These are phyloP conservation scores for Gryllus longicercus DNA, from an alignment of 2,888 invertebrate genomes.

Conservation along the genomic window DNA sequence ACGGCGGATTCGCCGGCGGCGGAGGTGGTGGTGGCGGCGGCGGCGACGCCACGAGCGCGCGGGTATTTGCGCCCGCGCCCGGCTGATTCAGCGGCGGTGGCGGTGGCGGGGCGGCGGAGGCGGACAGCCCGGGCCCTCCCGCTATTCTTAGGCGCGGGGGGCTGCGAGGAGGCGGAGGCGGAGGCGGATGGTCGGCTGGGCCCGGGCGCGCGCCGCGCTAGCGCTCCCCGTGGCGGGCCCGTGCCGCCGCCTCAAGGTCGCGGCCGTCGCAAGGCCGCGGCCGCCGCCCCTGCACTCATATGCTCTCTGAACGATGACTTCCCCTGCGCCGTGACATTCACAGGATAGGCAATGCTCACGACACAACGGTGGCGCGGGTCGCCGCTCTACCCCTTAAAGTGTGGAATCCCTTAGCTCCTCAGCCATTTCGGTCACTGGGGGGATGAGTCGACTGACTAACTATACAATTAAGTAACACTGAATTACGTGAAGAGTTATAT, in stretches of 20 bases:
- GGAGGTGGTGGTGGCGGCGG: not conserved
- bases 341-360: not conserved
- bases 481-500: no score
- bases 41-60: not conserved
- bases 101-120: not conserved
- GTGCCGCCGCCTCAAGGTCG: not conserved
- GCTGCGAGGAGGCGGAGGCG: not conserved
- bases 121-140: not conserved
- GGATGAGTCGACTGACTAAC: no score
- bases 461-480: no score
- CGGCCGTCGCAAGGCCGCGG: not conserved
- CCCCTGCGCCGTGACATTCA: not conserved
- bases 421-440: no score
- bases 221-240: not conserved
- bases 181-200: not conserved
- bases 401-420: no score
- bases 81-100: not conserved
- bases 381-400: no score
- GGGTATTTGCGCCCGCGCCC: not conserved
- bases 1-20: not conserved
- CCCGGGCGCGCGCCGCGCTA: not conserved
- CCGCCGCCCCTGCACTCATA: no score
- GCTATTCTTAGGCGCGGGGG: conserved; percentile 8
- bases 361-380: no score
- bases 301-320: no score